These are phyloP conservation scores for Eupithecia inturbata DNA, from an alignment of 2,888 invertebrate genomes.

Conservation along the genomic window DNA sequence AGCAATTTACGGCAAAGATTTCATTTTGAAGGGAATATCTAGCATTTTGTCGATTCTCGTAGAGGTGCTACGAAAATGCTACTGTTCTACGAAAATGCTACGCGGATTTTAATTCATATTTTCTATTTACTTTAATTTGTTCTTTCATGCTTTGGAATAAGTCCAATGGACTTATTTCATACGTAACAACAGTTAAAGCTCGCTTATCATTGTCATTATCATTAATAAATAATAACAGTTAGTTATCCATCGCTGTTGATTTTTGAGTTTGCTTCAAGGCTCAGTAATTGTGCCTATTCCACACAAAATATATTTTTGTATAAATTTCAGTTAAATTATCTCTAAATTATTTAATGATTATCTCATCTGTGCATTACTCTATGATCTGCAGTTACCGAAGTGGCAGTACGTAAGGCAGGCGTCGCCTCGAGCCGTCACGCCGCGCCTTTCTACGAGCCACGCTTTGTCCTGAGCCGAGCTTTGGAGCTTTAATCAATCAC, in stretches of 20 bases:
- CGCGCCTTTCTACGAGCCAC: conserved; percentile 62
- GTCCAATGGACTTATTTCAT: neutral
- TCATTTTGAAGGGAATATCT: neutral
- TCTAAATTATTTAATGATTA: neutral
- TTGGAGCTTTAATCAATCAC: conserved; percentile 35
- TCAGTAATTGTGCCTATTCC: neutral
- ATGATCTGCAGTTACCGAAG: conserved; percentile 73
- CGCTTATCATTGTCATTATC: neutral
- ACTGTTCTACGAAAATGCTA: conserved; percentile 34
- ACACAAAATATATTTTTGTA: neutral
- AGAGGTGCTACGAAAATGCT: conserved; percentile 35
- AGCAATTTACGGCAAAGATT: neutral
- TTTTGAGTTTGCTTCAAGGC: neutral
- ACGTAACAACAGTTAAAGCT: neutral
- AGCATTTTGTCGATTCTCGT: conserved; percentile 3
- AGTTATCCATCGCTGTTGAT: neutral
- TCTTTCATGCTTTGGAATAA: too few species aligned
- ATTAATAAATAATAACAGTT: neutral
- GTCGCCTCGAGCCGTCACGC: conserved; percentile 73
- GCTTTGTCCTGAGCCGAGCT: conserved; percentile 28
- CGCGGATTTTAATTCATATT: neutral
- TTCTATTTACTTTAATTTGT: neutral
- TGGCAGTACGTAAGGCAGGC: conserved; percentile 70
- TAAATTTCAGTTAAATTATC: neutral
- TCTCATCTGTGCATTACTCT: conserved; percentile 32